Conservation (phyloP, 2,113 vertebrate species). For the Chaetodon auriga region DNA sequence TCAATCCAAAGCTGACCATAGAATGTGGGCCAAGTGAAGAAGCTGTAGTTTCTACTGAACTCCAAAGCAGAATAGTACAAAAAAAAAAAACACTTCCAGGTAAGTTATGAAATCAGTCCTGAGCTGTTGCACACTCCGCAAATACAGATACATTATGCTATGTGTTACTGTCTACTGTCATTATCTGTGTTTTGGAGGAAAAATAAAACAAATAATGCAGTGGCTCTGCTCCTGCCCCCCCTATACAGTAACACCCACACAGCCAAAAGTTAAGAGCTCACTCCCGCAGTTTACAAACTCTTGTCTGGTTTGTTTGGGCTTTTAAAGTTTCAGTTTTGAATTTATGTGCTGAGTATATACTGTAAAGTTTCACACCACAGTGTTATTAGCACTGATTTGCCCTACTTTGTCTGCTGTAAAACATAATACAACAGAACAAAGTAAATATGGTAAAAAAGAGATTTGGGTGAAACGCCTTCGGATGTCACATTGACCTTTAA, state of each 20-base stretch:
- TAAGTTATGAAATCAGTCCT: not conserved
- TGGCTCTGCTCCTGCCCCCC: not conserved
- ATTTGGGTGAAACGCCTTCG: not conserved
- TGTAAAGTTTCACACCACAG: not conserved
- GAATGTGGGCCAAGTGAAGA: not conserved
- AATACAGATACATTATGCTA: not conserved
- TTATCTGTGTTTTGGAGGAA: not conserved
- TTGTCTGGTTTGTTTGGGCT: not conserved
- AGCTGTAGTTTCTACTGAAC: not conserved
- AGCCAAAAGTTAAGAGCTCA: not conserved
- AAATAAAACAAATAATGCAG: not conserved
- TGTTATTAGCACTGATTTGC: not conserved
- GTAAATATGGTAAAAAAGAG: not conserved
- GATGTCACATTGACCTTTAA: slow-evolving; percentile 31
- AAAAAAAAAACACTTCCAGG: not conserved
- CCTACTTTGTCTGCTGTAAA: not conserved
- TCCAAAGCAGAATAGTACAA: not conserved
- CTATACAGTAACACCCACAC: not conserved
- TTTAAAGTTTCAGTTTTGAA: not conserved
- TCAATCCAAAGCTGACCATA: not conserved
- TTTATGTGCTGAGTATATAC: not conserved
- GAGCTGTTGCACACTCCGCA: not conserved
- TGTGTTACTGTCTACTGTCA: not conserved
- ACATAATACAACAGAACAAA: not conserved
- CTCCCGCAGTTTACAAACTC: not conserved